Evolutionary conservation across 2,888 invertebrate genomes (phyloP).

Genomic region (Myathropa florea): DNA sequence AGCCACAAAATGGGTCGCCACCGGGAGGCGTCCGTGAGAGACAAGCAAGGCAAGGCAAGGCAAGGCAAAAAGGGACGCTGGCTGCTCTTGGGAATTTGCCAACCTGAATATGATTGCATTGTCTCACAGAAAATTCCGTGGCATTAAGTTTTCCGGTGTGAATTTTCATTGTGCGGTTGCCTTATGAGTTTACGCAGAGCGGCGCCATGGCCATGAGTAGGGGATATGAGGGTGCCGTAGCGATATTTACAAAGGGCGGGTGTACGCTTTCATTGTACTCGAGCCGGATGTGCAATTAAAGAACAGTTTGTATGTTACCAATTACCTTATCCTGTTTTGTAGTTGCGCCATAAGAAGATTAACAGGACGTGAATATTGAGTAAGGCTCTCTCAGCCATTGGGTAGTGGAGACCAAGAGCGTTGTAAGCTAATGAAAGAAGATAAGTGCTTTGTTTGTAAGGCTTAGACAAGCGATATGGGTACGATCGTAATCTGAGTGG

Average conservation of each 20-base stretch:
- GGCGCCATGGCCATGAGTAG: not conserved
- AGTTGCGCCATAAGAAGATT: conserved; percentile 32
- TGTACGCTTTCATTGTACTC: not conserved
- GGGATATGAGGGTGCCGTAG: not conserved
- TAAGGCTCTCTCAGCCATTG: not conserved
- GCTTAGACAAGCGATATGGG: not conserved
- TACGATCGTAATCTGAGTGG: not conserved
- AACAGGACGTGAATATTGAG: conserved; percentile 29
- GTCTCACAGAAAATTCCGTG: conserved; percentile 64
- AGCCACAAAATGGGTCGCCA: not conserved
- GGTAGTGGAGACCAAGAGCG: not conserved
- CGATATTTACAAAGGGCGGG: conserved; percentile 2
- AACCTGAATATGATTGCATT: conserved; percentile 65
- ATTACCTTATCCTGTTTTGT: conserved; percentile 32
- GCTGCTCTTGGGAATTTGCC: conserved; percentile 65
- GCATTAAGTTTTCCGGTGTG: conserved; percentile 66
- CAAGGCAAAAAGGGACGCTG: conserved; percentile 17
- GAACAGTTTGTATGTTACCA: conserved; percentile 39
- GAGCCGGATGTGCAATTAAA: conserved; percentile 45
- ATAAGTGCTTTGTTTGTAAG: conserved; percentile 10
- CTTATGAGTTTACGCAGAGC: conserved; percentile 39
- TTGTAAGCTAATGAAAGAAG: not conserved
- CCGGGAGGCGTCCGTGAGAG: not conserved
- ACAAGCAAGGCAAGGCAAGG: not conserved
- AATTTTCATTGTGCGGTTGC: conserved; percentile 51